A percentile compares a stretch with the other conserved stretches of the same genome.
These are phyloP conservation scores for Rostrhamus sociabilis DNA, from an alignment of 2,797 vertebrate genomes.

Conservation along the genomic window DNA sequence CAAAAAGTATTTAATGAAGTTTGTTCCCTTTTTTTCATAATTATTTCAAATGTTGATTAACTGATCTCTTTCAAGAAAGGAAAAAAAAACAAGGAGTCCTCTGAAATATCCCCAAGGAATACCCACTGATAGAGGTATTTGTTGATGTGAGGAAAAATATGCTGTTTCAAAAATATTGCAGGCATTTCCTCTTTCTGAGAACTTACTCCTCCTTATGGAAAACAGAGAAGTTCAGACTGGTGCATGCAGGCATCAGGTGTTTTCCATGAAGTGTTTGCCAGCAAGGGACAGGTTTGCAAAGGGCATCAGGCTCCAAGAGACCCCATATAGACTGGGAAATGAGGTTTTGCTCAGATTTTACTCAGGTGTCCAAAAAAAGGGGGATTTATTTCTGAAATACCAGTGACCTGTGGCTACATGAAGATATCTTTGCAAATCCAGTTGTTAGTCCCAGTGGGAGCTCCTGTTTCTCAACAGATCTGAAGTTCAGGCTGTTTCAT, in stretches of 20 bases:
- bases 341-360: neutral
- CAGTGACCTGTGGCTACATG: neutral
- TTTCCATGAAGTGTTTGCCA: neutral
- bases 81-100: neutral
- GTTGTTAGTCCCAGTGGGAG: neutral
- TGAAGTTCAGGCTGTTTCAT: neutral
- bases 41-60: neutral
- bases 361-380: neutral
- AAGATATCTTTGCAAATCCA: neutral
- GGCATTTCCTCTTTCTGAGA: neutral
- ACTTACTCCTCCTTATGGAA: neutral
- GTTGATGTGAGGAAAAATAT: neutral
- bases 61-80: neutral
- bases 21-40: neutral
- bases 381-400: neutral
- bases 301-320: neutral
- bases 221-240: neutral
- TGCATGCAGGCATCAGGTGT: neutral
- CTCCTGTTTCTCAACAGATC: neutral
- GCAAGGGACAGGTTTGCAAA: neutral
- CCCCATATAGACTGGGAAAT: fast-evolving
- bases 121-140: neutral
- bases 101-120: neutral
- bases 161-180: neutral
- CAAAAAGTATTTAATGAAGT: neutral